phyloP scores from a whole-genome alignment of 2,113 vertebrate species.

The Merops nubicus region DNA sequence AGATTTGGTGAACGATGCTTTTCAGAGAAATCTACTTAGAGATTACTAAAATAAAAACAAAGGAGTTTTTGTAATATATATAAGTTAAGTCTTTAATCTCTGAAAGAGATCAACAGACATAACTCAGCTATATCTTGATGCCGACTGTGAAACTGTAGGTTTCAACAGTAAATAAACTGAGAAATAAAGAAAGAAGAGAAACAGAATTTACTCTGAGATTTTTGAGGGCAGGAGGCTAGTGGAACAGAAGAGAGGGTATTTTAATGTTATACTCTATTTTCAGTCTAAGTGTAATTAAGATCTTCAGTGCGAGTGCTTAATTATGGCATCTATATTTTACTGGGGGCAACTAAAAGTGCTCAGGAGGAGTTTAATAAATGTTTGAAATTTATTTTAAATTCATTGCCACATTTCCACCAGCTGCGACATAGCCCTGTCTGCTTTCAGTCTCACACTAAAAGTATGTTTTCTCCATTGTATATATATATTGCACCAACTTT shows the following conservation, averaged over 20 bases:
- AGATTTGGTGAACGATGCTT: background rate
- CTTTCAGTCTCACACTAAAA: slow-evolving; percentile 54
- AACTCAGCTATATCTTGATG: background rate
- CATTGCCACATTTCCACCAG: slow-evolving; percentile 45
- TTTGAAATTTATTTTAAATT: slow-evolving; percentile 60
- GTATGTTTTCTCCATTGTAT: no score
- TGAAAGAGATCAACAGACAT: background rate
- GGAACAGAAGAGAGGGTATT: background rate
- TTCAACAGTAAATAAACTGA: background rate
- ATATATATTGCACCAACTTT: background rate
- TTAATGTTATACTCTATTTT: slow-evolving; percentile 18
- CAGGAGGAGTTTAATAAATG: slow-evolving; percentile 40
- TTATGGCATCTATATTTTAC: slow-evolving; percentile 43
- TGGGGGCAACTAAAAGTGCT: slow-evolving; percentile 22
- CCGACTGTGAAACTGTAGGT: background rate
- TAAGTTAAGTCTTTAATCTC: background rate
- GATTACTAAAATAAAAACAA: background rate
- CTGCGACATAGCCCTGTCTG: slow-evolving; percentile 11
- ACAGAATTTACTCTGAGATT: background rate
- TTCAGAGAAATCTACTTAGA: background rate
- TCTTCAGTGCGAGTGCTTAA: slow-evolving; percentile 16
- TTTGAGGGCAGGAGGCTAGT: background rate
- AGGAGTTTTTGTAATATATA: background rate
- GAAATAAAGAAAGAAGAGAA: background rate
- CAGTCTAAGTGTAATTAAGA: slow-evolving; percentile 20